These are phyloP conservation scores for Tragelaphus strepsiceros DNA, from an alignment of 2,113 vertebrate species.

Conservation along the genomic window DNA sequence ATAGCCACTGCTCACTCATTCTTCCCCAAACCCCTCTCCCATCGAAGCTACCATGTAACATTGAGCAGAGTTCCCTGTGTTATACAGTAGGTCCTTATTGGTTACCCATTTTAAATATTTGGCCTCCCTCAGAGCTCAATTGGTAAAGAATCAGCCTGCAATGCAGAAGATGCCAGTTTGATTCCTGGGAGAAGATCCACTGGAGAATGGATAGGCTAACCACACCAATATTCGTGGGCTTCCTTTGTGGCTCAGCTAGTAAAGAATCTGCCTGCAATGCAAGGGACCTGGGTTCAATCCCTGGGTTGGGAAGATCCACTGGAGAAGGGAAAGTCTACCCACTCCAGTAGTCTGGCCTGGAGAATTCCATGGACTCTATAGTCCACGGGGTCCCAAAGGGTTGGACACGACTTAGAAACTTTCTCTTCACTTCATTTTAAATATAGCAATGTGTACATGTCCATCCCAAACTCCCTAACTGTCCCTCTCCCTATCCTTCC, in stretches of 20 bases:
- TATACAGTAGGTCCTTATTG: not conserved
- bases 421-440: not conserved
- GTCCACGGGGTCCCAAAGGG: not conserved
- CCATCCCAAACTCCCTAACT: not conserved
- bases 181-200: not conserved
- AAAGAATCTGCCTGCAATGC: not conserved
- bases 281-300: not conserved
- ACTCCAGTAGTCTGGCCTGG: not conserved
- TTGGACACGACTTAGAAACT: not conserved
- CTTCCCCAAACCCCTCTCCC: not conserved
- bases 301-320: not conserved
- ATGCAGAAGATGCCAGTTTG: not conserved
- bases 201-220: not conserved
- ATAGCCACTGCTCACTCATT: not conserved
- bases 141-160: not conserved
- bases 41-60: not conserved
- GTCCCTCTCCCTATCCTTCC: not conserved
- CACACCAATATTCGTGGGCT: not conserved
- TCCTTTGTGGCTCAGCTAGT: not conserved
- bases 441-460: not conserved
- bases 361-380: not conserved
- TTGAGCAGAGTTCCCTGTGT: not conserved
- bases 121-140: not conserved
- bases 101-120: not conserved
- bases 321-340: not conserved